A percentile compares a stretch with the other conserved stretches of the same genome.
phyloP scores from a whole-genome alignment of 2,113 vertebrate species.

The Scomber colias region DNA sequence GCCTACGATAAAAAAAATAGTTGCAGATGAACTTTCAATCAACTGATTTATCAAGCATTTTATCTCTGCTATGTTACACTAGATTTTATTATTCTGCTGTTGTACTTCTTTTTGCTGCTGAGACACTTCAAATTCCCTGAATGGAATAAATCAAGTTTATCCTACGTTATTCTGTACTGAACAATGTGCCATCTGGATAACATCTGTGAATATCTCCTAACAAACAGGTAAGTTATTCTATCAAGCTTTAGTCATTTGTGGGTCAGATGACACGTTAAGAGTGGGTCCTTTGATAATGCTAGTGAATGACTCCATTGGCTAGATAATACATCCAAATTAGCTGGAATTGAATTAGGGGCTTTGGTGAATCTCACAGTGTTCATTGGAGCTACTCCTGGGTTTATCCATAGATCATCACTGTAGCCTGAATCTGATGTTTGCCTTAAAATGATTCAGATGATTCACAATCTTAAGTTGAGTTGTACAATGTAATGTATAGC shows the following conservation, averaged over 20 bases:
- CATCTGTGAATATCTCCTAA: no score
- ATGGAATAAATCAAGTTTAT: neutral
- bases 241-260: no score
- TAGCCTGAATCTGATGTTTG: no score
- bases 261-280: neutral
- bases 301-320: no score
- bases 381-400: no score
- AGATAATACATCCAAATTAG: no score
- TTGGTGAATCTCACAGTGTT: neutral
- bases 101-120: neutral
- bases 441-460: no score
- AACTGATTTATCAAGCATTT: neutral
- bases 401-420: no score
- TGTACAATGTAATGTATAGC: neutral
- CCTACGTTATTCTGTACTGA: neutral
- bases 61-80: neutral
- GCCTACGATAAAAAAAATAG: neutral
- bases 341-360: no score
- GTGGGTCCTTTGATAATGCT: no score
- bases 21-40: neutral
- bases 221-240: no score
- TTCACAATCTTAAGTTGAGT: no score
- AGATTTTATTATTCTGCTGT: neutral
- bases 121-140: neutral
- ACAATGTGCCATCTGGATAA: neutral